A percentile compares a stretch with the other conserved stretches of the same genome.
Conservation (phyloP, 2,888 invertebrate genomes). For the Physocephala rufipes region DNA sequence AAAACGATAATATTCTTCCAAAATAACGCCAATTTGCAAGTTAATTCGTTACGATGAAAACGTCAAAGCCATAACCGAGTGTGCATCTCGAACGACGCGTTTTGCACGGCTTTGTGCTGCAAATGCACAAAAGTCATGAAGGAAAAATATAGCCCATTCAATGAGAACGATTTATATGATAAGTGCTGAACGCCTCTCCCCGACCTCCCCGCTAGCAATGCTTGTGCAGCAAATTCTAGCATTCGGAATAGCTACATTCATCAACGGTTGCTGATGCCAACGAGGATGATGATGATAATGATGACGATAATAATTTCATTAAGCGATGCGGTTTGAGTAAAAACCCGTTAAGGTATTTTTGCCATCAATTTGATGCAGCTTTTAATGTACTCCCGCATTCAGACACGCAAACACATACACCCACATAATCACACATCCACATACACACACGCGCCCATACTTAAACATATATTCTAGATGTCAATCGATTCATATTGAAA, state of each 20-base stretch:
- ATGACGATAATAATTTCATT: too few species aligned
- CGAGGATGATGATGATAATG: too few species aligned
- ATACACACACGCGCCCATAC: too few species aligned
- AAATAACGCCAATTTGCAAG: neutral
- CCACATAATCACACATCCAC: too few species aligned
- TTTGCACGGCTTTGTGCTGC: neutral
- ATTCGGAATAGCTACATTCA: neutral
- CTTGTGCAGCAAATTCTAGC: too few species aligned
- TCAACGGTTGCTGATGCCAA: neutral
- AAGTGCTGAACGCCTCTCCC: too few species aligned
- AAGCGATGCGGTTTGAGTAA: too few species aligned
- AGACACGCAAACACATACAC: too few species aligned
- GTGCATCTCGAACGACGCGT: conserved; percentile 10
- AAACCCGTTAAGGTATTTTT: too few species aligned
- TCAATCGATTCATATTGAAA: neutral
- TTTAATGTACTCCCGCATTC: too few species aligned
- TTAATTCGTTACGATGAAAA: neutral
- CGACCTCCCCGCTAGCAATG: too few species aligned
- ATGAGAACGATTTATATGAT: neutral
- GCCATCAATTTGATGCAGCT: too few species aligned
- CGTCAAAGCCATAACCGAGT: conserved; percentile 5
- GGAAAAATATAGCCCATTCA: conserved; percentile 20
- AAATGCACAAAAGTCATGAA: conserved; percentile 1
- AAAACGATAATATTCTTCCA: neutral
- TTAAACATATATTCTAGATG: neutral